phyloP scores from a whole-genome alignment of 2,797 vertebrate genomes.

The Lophius americanus region DNA sequence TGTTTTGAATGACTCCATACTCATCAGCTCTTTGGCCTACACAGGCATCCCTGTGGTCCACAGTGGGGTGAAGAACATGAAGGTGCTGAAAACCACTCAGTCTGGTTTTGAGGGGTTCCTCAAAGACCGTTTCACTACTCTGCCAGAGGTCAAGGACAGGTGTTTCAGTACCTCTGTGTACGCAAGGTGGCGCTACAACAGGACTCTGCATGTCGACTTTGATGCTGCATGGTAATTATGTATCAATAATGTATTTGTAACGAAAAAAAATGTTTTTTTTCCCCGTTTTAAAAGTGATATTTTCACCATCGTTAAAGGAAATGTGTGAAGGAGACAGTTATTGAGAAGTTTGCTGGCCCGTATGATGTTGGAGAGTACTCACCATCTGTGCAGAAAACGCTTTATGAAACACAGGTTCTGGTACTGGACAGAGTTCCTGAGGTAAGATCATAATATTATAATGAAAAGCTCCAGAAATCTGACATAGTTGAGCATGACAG shows the following conservation, averaged over 20 bases:
- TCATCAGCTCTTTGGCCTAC: not conserved
- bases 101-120: slow-evolving; percentile 94
- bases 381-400: slow-evolving; percentile 95
- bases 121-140: slow-evolving; percentile 89
- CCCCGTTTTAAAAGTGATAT: not conserved
- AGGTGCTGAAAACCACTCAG: slow-evolving; percentile 93
- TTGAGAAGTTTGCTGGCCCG: slow-evolving; percentile 93
- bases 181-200: slow-evolving; percentile 90
- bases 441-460: slow-evolving; percentile 69
- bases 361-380: slow-evolving; percentile 89
- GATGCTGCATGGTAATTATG: slow-evolving; percentile 86
- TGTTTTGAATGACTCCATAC: slow-evolving; percentile 7
- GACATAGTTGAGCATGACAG: not conserved
- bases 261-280: no score
- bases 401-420: slow-evolving; percentile 88
- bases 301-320: slow-evolving; percentile 76
- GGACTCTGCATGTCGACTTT: slow-evolving; percentile 80
- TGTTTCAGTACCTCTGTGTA: slow-evolving; percentile 91
- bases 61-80: slow-evolving; percentile 92
- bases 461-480: not conserved
- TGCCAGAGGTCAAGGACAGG: slow-evolving; percentile 89
- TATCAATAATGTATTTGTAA: not conserved
- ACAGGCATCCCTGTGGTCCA: slow-evolving; percentile 86
- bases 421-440: slow-evolving; percentile 83
- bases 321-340: slow-evolving; percentile 82